Conservation (phyloP, 2,113 vertebrate genomes). For the Anas platyrhynchos region DNA sequence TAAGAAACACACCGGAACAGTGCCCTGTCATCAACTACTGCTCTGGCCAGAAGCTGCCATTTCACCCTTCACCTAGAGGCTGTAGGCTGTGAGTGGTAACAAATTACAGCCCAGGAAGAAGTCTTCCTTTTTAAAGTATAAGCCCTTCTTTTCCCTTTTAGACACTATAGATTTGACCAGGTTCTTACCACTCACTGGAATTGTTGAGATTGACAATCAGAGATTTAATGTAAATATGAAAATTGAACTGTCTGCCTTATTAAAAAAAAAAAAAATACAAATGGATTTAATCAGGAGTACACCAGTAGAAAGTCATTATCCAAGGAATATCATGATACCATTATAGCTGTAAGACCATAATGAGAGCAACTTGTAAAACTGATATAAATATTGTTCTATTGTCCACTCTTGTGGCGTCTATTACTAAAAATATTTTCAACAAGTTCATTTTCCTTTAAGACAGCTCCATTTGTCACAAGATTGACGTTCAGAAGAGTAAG, state of each 20-base stretch:
- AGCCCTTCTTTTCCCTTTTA: background rate
- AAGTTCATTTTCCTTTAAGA: background rate
- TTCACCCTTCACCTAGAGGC: background rate
- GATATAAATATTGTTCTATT: slow-evolving; percentile 26
- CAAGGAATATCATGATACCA: slow-evolving; percentile 33
- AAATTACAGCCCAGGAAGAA: background rate
- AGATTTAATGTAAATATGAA: slow-evolving; percentile 30
- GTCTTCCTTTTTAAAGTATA: background rate
- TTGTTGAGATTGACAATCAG: background rate
- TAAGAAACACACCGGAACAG: background rate
- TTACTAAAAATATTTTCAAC: slow-evolving; percentile 22
- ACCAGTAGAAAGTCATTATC: slow-evolving; percentile 34
- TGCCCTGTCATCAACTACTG: background rate
- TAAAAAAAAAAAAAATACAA: background rate
- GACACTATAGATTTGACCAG: background rate
- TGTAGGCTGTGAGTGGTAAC: background rate
- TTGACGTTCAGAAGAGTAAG: slow-evolving; percentile 16
- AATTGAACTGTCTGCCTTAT: slow-evolving; percentile 19
- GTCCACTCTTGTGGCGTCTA: slow-evolving; percentile 14
- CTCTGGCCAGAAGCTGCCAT: background rate
- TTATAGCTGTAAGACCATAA: slow-evolving; percentile 26
- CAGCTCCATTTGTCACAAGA: background rate
- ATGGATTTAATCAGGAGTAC: slow-evolving; percentile 50
- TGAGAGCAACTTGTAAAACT: slow-evolving; percentile 44
- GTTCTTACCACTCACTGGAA: background rate